A percentile compares a stretch with the other conserved stretches of the same genome.
Conservation (phyloP, 2,113 vertebrate genomes). For the Donacobius atricapilla region DNA sequence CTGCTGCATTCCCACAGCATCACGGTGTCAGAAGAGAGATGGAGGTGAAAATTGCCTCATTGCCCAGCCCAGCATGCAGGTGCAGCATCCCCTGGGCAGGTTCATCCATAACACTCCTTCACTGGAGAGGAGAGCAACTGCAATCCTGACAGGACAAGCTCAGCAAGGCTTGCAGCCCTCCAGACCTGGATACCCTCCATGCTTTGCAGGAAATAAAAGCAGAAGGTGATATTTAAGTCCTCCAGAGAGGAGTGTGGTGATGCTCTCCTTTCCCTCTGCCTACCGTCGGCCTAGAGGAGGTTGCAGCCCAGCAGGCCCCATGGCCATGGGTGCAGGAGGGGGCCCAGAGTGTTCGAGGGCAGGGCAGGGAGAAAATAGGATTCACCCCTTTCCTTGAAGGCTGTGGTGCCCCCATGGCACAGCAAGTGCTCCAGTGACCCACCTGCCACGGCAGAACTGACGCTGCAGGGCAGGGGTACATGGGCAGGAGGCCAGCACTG, state of each 20-base stretch:
- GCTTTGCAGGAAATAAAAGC: conserved; percentile 52
- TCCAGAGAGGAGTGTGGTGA: not conserved
- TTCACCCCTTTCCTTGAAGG: not conserved
- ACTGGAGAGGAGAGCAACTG: not conserved
- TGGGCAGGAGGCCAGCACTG: not conserved
- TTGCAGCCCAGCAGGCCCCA: rapidly evolving
- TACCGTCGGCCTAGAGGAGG: not conserved
- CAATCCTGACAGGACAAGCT: not conserved
- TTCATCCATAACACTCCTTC: not conserved
- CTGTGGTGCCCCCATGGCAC: not conserved
- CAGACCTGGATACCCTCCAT: not conserved
- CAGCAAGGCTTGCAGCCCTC: not conserved
- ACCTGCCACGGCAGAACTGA: not conserved
- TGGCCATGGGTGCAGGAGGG: rapidly evolving
- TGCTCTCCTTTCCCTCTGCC: conserved; percentile 1
- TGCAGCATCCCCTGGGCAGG: rapidly evolving
- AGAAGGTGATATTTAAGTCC: not conserved
- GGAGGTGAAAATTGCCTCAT: not conserved
- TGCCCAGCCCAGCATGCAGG: not conserved
- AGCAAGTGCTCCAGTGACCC: rapidly evolving
- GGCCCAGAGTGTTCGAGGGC: not conserved
- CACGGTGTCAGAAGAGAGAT: not conserved
- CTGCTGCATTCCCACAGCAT: not conserved
- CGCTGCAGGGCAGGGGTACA: not conserved
- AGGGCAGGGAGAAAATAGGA: not conserved